Evolutionary conservation across 2,113 vertebrate species (phyloP), one percentile per base, ranked within the genome.

Genomic region (Chaenogobius annularis): DNA sequence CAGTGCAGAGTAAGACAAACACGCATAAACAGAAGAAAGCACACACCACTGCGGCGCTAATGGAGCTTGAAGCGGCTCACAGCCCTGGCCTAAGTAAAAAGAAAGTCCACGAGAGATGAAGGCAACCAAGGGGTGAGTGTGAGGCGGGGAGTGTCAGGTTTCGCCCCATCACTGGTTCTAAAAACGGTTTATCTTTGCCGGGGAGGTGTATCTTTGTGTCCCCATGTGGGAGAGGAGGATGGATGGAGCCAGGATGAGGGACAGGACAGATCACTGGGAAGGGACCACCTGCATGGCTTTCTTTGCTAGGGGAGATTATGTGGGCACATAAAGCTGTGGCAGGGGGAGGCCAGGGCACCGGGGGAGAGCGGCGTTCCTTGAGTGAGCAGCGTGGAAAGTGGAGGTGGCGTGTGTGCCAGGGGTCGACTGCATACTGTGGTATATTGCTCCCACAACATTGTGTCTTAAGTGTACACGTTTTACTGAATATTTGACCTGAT

Each of bases 381-480:
- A 94, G 87, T 93, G 93, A 94, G 87, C 81, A 88, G 91, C 90
- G 93, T 94, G 93, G 83, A 92, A 94, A 94, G 90, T 81, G 54
- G 80, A 93, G 88, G 75, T 94, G 93, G 92, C 92, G 82, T 93
- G 89, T 89, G 90, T 93, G 91, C 90, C 90, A 92, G 90, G 88
- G 91, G 89, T 91, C 86, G 87, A 85, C 89, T 90, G 90, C 87
- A 89, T 88, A 86, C 85, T 76, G 83, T 89, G 86, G 74, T 84
- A 80, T 68, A 47, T 31, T 70, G 19, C 74, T 44, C 80, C 54
- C 78, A 68, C 12, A 10, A 48, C 23, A 59, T 66, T 44, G 68
- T 76, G 55, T 61, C 66, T 56, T 59, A 65, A 48, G 47, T 63
- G 46, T 68, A 47, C 47, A 22, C 55, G 74, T 81, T 77, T 83